phyloP scores from a whole-genome alignment of 2,113 vertebrate species.

The Bujurquina vittata region DNA sequence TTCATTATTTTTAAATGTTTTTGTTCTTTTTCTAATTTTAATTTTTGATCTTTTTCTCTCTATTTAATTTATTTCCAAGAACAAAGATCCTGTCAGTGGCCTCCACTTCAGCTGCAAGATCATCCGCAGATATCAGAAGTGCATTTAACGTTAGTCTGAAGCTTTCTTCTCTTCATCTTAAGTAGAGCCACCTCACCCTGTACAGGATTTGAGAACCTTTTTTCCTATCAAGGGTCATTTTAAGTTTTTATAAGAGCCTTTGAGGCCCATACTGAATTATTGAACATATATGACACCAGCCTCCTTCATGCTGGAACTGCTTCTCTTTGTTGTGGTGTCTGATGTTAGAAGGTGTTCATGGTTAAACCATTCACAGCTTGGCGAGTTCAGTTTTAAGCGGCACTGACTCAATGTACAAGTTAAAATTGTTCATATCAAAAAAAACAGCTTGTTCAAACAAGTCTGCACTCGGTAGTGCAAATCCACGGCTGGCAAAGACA shows the following conservation, averaged over 20 bases:
- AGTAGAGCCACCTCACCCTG: not conserved
- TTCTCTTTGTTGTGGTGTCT: not conserved
- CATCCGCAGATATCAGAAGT: not conserved
- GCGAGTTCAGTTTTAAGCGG: not conserved
- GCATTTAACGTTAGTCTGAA: not conserved
- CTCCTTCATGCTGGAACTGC: not conserved
- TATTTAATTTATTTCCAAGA: not conserved
- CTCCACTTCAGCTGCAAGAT: not conserved
- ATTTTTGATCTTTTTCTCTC: not conserved
- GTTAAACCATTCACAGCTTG: not conserved
- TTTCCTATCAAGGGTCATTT: not conserved
- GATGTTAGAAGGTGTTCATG: not conserved
- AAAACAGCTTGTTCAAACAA: not conserved
- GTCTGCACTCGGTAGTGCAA: not conserved
- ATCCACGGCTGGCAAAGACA: not conserved
- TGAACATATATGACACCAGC: not conserved
- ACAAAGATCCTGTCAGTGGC: not conserved
- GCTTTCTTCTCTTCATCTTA: not conserved
- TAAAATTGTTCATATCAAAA: not conserved
- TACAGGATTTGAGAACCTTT: not conserved
- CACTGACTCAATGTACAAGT: rapidly evolving
- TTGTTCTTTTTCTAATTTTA: no score
- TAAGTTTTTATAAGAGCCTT: not conserved
- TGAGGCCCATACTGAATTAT: not conserved
- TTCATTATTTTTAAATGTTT: no score